Base-by-base conservation (phyloP, 64 coral and sea anemone species). In the Trachythela sp. region DNA sequence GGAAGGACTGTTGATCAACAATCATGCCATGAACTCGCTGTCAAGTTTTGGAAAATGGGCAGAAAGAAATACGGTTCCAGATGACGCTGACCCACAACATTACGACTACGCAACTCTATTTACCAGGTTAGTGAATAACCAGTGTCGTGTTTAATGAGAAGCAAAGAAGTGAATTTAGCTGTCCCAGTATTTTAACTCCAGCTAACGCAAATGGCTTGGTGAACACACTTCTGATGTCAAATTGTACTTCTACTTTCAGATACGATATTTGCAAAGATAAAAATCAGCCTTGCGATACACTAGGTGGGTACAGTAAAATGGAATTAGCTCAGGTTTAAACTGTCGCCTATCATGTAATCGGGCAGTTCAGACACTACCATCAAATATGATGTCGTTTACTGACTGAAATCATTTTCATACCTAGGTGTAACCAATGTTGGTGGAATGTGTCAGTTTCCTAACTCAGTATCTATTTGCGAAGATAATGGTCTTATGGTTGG, bases 221-320 rank as follows among this genome's bases (percentile, higher is more conserved):
- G 42, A 45, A 11, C 4, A 45, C 4, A 6, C 11, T 45, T 4
- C 42, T 45, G n/a, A 77, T 29, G 40, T 10, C 5, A 17, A 10
- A 39, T 26, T 43, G 8, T 48, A 39, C 48, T 9, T 40, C 40
- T 70, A 26, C 36, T 71, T 85, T 31, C 48, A 99, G 96, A 89
- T 95, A 99, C 71, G 94, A 99, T 49, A 95, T 99, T 50, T 99
- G 96, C 48, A 95, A 99, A 56, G 96, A 99, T 89, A 99, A 99
- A 70, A 99, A 99, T 72, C 96, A 99, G 22, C 96, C 96, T 8
- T 99, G 96, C 89, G 93, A 99, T 4, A 99, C 93, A 13, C 86
- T 99, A 84, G 96, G 94, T 95, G 86, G n/a, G 58, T 84, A 41
- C 35, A 34, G 39, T 17, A 36, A 52, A 52, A 52, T 15, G 13